A percentile compares a stretch with the other conserved stretches of the same genome.
These are phyloP conservation scores for Scolanthus callimorphus DNA, from an alignment of 92 coral and sea anemone species.

Conservation along the genomic window DNA sequence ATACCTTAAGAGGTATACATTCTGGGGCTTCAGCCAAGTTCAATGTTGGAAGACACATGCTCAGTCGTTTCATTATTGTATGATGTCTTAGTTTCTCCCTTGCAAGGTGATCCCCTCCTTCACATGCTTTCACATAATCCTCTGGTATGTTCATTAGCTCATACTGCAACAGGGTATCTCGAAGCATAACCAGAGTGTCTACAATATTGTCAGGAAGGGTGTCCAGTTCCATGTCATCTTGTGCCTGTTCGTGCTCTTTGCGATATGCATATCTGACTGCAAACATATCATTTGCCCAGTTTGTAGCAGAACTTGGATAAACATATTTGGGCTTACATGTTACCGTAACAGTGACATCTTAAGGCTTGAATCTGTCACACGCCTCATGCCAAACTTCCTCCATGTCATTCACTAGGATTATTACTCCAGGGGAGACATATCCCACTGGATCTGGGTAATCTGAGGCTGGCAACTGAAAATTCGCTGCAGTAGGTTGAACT, in stretches of 20 bases:
- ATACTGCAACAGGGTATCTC: constrained; percentile 35
- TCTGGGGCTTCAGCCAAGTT: neutral
- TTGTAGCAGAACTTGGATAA: constrained; percentile 42
- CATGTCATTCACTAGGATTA: constrained; percentile 35
- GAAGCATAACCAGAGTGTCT: constrained; percentile 4
- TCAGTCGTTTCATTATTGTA: neutral
- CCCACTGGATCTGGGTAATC: constrained; percentile 48
- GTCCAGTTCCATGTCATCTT: neutral
- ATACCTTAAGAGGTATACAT: neutral
- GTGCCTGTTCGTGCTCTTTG: constrained; percentile 27
- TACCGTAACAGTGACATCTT: constrained; percentile 25
- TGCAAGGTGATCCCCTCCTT: constrained; percentile 24
- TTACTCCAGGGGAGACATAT: constrained; percentile 42
- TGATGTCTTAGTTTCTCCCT: constrained; percentile 3
- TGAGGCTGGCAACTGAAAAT: constrained; percentile 19
- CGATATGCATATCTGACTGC: constrained; percentile 23
- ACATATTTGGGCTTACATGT: constrained; percentile 42
- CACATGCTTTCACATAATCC: constrained; percentile 9
- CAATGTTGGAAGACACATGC: neutral
- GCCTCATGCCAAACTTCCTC: constrained; percentile 12
- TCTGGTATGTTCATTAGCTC: constrained; percentile 29
- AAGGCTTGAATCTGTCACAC: neutral
- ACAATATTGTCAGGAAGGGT: constrained; percentile 9
- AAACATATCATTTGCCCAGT: constrained; percentile 43
- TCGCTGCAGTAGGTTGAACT: constrained; percentile 15